Base-by-base conservation (phyloP, 1,140 invertebrate species). In the Diabrotica virgifera region DNA sequence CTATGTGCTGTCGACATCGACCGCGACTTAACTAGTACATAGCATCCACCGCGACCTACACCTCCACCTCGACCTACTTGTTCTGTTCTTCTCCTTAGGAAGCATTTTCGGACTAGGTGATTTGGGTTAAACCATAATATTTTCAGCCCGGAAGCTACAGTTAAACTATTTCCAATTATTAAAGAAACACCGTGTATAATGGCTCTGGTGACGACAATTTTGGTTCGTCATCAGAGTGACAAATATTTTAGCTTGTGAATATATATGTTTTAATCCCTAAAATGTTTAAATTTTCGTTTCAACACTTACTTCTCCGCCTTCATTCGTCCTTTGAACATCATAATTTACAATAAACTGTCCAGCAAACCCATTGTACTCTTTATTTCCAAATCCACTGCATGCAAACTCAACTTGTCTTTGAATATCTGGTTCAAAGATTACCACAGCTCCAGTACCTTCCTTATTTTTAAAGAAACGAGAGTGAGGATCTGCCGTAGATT, bases 301-400 rank as follows among this genome's bases (percentile, higher is more conserved):
- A 56, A n/a, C 14, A 24, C 52, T 74, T 63, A 76, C 40, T 76
- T 87, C 82, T 53, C 85, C 85, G 38, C 81, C 81, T 13, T 74
- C 61, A 5, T 79, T 70, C 53, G 80, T 74, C 37, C 83, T 76
- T 13, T 85, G 81, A 0, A 88, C 84, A 63, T 88, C 85, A 70
- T 88, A 88, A 63, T 86, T 83, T 5, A 87, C 84, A 5, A 87
- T 80, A 67, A 88, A 85, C 68, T 88, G 86, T 38, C 86, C 86
- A 52, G 82, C 76, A 24, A 85, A 70, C 4, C 85, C 86, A 46
- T 83, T 77, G 5, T 76, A 69, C 11, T 76, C 65, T 59, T 76
- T 53, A 70, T 67, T 57, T 72, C 73, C 60, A 36, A 75, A 64
- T 14, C 62, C 64, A 50, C 61, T 59, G 14, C 70, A 63, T 5